A percentile compares a stretch with the other conserved stretches of the same genome.
Evolutionary conservation across 2,113 vertebrate genomes (phyloP).

Genomic region (Coracopsis vasa): DNA sequence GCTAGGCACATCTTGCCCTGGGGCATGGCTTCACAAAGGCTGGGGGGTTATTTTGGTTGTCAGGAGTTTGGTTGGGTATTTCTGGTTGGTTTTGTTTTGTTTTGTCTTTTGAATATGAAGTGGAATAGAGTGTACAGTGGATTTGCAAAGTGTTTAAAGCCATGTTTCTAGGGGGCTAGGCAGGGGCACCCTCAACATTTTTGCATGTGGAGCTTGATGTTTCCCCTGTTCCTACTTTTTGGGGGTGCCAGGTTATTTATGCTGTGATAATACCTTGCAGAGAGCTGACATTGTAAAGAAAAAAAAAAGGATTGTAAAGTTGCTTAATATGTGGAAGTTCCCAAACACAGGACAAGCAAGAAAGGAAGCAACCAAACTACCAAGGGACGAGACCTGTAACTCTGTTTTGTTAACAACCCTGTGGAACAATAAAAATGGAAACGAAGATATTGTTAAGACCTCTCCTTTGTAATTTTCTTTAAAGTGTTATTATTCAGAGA

Average conservation of each 20-base stretch:
- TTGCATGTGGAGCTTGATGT: background rate
- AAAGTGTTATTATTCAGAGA: background rate
- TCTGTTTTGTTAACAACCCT: conserved; percentile 19
- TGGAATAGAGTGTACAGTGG: background rate
- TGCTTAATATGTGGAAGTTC: background rate
- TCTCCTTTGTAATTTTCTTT: background rate
- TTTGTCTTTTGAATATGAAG: background rate
- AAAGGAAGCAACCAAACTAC: background rate
- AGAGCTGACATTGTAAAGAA: background rate
- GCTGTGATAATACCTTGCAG: background rate
- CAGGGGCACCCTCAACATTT: background rate
- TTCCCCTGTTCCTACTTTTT: background rate
- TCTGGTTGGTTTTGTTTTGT: background rate
- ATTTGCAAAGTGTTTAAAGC: background rate
- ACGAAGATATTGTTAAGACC: background rate
- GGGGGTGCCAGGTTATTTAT: background rate
- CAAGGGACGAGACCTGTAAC: background rate
- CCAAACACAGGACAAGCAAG: background rate
- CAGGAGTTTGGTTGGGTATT: background rate
- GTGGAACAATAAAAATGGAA: conserved; percentile 29
- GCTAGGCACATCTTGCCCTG: background rate
- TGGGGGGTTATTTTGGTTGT: no score
- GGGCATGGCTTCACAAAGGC: background rate
- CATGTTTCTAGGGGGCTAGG: background rate
- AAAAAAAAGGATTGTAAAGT: background rate